Evolutionary conservation across 2,888 invertebrate species (phyloP).

Genomic region (Scaptomyza reducta): DNA sequence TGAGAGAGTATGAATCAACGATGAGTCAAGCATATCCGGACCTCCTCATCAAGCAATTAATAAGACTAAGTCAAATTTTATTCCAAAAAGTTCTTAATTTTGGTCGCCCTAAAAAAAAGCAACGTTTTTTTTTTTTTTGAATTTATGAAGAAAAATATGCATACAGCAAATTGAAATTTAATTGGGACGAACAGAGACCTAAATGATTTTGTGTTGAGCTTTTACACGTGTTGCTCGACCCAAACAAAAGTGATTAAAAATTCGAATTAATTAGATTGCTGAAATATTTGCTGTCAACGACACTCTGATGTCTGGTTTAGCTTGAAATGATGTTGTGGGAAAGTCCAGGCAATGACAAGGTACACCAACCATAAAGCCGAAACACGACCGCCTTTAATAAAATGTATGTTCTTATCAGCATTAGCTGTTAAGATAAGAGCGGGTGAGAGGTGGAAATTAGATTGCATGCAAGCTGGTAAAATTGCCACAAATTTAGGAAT

Average conservation of each 20-base stretch:
- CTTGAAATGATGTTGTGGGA: constrained; percentile 7
- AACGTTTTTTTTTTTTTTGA: constrained; percentile 5
- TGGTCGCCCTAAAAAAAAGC: background rate
- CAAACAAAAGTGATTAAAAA: background rate
- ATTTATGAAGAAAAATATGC: constrained; percentile 3
- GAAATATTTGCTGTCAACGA: background rate
- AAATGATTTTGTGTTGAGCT: constrained; percentile 26
- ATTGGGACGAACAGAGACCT: constrained; percentile 23
- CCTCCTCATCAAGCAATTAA: background rate
- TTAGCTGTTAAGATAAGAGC: background rate
- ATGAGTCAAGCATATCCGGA: background rate
- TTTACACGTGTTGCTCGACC: constrained; percentile 13
- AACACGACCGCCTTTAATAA: background rate
- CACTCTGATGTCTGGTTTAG: background rate
- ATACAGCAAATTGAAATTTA: constrained; percentile 31
- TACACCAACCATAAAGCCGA: background rate
- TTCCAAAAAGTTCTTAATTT: constrained; percentile 1
- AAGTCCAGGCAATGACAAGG: background rate
- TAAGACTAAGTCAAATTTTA: background rate
- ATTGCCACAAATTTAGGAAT: constrained; percentile 7
- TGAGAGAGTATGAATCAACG: background rate
- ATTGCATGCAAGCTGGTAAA: background rate
- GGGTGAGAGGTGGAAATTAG: constrained; percentile 8
- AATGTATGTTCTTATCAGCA: constrained; percentile 1
- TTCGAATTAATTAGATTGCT: background rate